These are phyloP conservation scores for Aradus depressus DNA, from an alignment of 2,888 invertebrate genomes.

Conservation along the genomic window DNA sequence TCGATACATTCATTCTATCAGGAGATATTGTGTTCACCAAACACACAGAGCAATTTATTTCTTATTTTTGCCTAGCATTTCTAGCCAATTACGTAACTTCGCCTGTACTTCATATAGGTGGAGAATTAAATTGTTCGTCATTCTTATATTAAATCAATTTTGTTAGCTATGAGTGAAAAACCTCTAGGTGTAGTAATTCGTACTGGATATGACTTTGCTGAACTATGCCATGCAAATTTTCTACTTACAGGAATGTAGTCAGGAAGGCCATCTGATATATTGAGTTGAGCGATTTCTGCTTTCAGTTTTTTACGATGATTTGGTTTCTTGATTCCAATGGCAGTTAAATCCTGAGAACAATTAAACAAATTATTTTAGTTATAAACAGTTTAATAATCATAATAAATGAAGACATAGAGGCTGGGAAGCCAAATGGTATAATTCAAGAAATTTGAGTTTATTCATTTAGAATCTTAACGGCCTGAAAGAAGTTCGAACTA, in stretches of 20 bases:
- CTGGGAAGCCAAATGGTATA: not conserved
- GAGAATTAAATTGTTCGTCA: too few relatives aligned
- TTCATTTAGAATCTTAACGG: too few relatives aligned
- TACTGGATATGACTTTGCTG: not conserved
- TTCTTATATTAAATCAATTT: too few relatives aligned
- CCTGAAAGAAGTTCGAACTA: too few relatives aligned
- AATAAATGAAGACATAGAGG: not conserved
- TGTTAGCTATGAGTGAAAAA: not conserved
- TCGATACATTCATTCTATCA: too few relatives aligned
- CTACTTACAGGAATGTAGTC: conserved; percentile 80
- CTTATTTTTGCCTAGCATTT: too few relatives aligned
- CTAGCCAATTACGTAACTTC: too few relatives aligned
- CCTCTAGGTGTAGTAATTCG: too few relatives aligned
- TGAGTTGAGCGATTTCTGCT: conserved; percentile 88
- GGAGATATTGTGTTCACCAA: too few relatives aligned
- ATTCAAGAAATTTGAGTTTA: not conserved
- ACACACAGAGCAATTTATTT: too few relatives aligned
- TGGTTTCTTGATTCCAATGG: conserved; percentile 83
- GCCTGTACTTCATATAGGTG: too few relatives aligned
- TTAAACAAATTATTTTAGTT: not conserved
- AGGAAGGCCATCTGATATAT: conserved; percentile 87
- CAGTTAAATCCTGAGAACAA: conserved; percentile 45
- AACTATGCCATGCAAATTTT: not conserved
- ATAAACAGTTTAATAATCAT: not conserved
- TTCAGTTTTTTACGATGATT: conserved; percentile 92